Conservation (phyloP, 2,888 invertebrate species). For the Agrotis ipsilon region DNA sequence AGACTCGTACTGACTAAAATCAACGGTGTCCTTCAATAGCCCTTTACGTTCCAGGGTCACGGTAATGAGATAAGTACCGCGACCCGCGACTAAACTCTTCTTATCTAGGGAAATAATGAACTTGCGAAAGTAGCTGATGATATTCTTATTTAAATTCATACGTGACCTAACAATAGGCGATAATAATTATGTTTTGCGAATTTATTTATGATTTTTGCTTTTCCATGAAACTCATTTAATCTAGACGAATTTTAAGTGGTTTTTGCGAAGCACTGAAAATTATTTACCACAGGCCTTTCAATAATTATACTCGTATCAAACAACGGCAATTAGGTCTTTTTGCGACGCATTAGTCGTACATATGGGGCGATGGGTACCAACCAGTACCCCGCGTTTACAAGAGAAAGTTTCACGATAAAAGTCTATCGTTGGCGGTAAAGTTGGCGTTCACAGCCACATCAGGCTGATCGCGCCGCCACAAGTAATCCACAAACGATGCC, state of each 20-base stretch:
- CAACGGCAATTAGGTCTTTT: constrained; percentile 1
- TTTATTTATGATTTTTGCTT: too few relatives aligned
- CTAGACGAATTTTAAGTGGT: too few relatives aligned
- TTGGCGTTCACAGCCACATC: constrained; percentile 53
- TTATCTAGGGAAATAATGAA: not conserved
- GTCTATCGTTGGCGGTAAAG: constrained; percentile 60
- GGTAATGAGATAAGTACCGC: too few relatives aligned
- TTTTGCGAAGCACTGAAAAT: not conserved
- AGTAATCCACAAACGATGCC: constrained; percentile 64
- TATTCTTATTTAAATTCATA: not conserved
- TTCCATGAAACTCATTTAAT: too few relatives aligned
- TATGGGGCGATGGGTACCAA: constrained; percentile 24
- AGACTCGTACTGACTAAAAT: too few relatives aligned
- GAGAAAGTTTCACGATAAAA: constrained; percentile 66
- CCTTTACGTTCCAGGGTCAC: too few relatives aligned
- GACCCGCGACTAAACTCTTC: too few relatives aligned
- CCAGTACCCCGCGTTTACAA: constrained; percentile 35
- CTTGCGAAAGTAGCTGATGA: not conserved
- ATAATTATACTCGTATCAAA: not conserved
- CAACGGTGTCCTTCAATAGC: too few relatives aligned
- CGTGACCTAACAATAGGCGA: too few relatives aligned
- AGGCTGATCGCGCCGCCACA: constrained; percentile 59
- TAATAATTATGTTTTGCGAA: too few relatives aligned
- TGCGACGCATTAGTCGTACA: constrained; percentile 24
- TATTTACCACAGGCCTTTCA: not conserved